Base-by-base conservation (phyloP, 2,797 vertebrate species). In the Thalassophryne amazonica region DNA sequence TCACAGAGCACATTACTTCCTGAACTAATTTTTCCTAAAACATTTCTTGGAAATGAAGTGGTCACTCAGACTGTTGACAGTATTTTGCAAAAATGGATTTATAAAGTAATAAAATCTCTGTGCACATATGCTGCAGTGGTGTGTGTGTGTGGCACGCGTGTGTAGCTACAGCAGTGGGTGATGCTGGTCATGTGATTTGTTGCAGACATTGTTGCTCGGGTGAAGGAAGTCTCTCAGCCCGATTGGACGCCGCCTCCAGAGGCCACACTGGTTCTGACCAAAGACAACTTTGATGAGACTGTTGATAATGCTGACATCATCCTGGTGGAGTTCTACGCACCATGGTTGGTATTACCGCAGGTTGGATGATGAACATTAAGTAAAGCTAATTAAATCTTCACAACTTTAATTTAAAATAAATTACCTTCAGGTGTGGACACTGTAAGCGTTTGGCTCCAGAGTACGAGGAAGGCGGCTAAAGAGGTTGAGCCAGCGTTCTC, bases 281-380 rank as follows among this genome's bases (percentile, higher is more conserved):
- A 91, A 34, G 94, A 95, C 51, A 98, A 96, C 80, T 99, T 99
- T 60, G 94, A 98, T 0, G 90, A 93, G 0, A 85, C 86, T 0
- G 94, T 99, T 14, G 91, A 93, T 19, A 72, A 87, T 0, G 95
- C 97, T 4, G 94, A 98, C 69, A 95, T 99, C 69, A 96, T 99
- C 71, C 85, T 99, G 60, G 97, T 99, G 71, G 97, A 99, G 86
- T 99, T 99, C 67, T 99, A 98, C 14, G 97, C 97, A 40, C 97
- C 97, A 0, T 99, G 97, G 97, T 99, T 84, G 88, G 93, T 66
- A n/a, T n/a, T n/a, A n/a, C n/a, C n/a, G n/a, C n/a, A n/a, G n/a
- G n/a, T n/a, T n/a, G n/a, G n/a, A n/a, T n/a, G n/a, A n/a, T n/a
- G n/a, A n/a, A n/a, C n/a, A n/a, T n/a, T n/a, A n/a, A n/a, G n/a